Evolutionary conservation across 1,140 invertebrate species (phyloP), one percentile per base, ranked within the genome.

Genomic region (Ephestia elutella): DNA sequence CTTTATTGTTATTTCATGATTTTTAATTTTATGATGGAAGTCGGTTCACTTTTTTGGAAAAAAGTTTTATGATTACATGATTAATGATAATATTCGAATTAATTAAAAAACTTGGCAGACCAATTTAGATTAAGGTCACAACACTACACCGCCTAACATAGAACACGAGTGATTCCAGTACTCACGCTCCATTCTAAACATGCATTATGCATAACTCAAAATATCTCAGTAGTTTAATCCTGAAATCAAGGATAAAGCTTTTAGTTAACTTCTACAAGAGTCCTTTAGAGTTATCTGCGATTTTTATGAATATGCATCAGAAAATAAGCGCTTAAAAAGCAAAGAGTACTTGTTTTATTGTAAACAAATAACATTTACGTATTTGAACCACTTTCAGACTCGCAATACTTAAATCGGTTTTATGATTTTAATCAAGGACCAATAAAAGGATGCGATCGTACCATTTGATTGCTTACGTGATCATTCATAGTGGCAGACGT

Each of bases 401-500:
- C 2, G 32, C 32, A 13, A 1, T 35, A 5, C 1, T 10, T 11
- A 5, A 35, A 35, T 10, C 32, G 10, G 13, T 35, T 35, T 35
- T 35, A 5, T 35, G n/a, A 9, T 11, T 35, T 35, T 35, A 11
- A 35, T 13, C 13, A 9, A 49, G 13, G 15, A 28, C 30, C 19
- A 58, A 58, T 58, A 58, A 51, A 58, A 51, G 28, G 11, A 11
- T 51, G 56, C 38, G 49, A 44, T 5, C 49, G 19, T 57, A 21
- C 35, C 30, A 15, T 56, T 20, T 35, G 60, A 63, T 58, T 64
- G 49, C 54, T 50, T 60, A 65, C 70, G 64, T 67, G 70, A 67
- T 32, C 60, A 49, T 21, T 66, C 70, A 69, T 61, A 64, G 59
- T 66, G 64, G 21, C 21, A 25, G n/a, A 69, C 72, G 70, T 78